A percentile compares a stretch with the other conserved stretches of the same genome.
phyloP scores from a whole-genome alignment of 2,797 vertebrate genomes.

The Anas acuta region DNA sequence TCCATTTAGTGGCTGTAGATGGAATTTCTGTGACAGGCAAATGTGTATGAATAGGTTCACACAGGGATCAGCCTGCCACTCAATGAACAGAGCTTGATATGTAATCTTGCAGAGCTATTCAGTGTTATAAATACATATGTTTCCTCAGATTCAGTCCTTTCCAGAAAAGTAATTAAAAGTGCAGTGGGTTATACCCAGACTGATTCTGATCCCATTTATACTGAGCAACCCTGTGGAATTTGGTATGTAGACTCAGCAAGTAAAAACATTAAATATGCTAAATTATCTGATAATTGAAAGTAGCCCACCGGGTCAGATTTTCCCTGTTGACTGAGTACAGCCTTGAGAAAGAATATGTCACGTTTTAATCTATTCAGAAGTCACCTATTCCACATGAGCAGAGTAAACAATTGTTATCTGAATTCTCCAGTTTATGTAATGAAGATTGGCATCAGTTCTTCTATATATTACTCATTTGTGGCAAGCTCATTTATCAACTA shows the following conservation, averaged over 20 bases:
- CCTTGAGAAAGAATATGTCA: background rate
- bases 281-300: background rate
- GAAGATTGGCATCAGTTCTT: background rate
- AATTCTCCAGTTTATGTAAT: background rate
- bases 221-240: background rate
- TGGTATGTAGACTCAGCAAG: background rate
- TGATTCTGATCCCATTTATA: background rate
- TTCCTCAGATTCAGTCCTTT: background rate
- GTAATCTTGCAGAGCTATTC: background rate
- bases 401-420: background rate
- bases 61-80: background rate
- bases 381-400: background rate
- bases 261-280: background rate
- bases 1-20: background rate
- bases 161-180: background rate
- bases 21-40: background rate
- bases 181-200: background rate
- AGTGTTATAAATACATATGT: background rate
- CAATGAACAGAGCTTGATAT: background rate
- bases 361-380: conserved; percentile 4
- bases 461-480: background rate
- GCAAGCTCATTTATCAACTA: background rate
- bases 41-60: background rate
- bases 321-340: background rate
- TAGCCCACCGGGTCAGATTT: background rate